These are phyloP conservation scores for Dioctria rufipes DNA, from an alignment of 2,888 invertebrate genomes.

Conservation along the genomic window DNA sequence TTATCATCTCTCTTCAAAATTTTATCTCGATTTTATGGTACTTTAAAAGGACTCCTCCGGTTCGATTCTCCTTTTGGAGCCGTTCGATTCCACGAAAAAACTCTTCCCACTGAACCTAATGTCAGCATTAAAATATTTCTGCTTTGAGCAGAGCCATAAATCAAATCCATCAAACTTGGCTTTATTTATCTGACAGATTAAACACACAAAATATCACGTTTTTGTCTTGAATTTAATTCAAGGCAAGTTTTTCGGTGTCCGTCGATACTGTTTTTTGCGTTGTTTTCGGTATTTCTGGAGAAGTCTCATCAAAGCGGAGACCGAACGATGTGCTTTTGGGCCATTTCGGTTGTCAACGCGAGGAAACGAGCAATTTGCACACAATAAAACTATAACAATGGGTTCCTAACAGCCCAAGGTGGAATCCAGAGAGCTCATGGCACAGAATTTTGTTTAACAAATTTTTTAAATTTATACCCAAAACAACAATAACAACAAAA, in stretches of 20 bases:
- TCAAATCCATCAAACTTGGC: conserved; percentile 62
- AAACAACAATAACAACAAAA: not conserved
- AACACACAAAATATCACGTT: conserved; percentile 61
- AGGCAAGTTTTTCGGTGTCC: conserved; percentile 44
- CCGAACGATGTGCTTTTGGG: conserved; percentile 16
- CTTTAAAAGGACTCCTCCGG: conserved; percentile 38
- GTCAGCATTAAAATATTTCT: conserved; percentile 62
- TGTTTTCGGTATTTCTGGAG: conserved; percentile 34
- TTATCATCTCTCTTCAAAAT: conserved; percentile 18
- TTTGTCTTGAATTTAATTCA: conserved; percentile 59
- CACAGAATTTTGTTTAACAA: conserved; percentile 59
- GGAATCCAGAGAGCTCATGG: conserved; percentile 38
- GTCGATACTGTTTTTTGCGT: conserved; percentile 21
- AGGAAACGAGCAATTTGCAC: conserved; percentile 59
- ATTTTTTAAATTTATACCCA: conserved; percentile 56
- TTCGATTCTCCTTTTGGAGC: not conserved
- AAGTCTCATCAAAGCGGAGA: conserved; percentile 41
- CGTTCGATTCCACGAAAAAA: conserved; percentile 12
- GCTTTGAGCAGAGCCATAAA: conserved; percentile 60
- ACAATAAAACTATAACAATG: conserved; percentile 60
- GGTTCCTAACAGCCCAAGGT: conserved; percentile 18
- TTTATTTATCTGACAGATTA: conserved; percentile 62
- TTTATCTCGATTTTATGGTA: conserved; percentile 48
- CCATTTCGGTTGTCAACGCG: conserved; percentile 48
- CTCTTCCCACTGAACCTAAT: conserved; percentile 58